Evolutionary conservation across 2,797 vertebrate genomes (phyloP).

Genomic region (Syndactyla subalaris): DNA sequence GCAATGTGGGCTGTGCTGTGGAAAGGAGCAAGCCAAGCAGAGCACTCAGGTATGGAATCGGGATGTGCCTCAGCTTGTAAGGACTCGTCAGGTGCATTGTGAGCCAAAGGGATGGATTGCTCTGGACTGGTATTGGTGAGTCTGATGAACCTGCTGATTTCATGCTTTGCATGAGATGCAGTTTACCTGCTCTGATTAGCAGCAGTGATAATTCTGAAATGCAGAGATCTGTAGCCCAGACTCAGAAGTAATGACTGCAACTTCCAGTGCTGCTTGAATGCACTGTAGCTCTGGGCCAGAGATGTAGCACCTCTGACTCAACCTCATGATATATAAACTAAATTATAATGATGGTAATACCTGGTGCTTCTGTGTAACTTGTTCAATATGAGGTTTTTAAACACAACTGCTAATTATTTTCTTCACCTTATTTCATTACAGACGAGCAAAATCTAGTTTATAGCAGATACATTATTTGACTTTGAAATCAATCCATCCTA

Average conservation of each 20-base stretch:
- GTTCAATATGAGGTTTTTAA: background rate
- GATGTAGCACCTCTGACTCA: background rate
- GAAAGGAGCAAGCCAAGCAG: background rate
- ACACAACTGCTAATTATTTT: background rate
- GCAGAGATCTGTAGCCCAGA: background rate
- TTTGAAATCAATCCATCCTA: background rate
- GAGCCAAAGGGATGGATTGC: background rate
- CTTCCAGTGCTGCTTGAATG: background rate
- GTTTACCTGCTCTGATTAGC: background rate
- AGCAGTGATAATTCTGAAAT: background rate
- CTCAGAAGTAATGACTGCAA: background rate
- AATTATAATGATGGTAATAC: background rate
- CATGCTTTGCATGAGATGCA: background rate
- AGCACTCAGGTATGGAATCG: background rate
- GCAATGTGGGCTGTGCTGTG: background rate
- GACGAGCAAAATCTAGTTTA: background rate
- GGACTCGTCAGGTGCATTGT: background rate
- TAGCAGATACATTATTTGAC: background rate
- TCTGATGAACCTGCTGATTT: background rate
- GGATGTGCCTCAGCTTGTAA: background rate
- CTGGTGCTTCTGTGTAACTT: background rate
- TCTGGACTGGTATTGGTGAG: background rate
- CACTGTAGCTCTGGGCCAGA: background rate
- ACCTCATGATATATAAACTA: background rate
- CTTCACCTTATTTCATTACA: background rate